Base-by-base conservation (phyloP, 1,140 invertebrate species). In the Goniozus legneri region DNA sequence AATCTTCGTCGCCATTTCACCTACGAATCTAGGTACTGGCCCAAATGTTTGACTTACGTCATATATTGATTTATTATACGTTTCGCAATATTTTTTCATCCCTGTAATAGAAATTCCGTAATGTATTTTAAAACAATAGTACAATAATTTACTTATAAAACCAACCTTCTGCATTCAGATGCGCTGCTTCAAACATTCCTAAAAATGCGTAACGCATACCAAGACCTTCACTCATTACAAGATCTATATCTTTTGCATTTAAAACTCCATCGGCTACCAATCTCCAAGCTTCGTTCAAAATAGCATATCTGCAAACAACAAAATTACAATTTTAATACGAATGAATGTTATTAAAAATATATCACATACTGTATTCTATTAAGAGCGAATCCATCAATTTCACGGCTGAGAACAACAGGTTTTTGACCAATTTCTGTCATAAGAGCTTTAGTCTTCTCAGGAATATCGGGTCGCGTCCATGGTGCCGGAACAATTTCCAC, bases 151-250 rank as follows among this genome's bases (percentile, higher is more conserved):
- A 33, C 33, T 15, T 39, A 3, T 14, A 37, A 34, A 15, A 41
- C 74, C 81, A 82, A 80, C 93, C 94, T 77, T 94, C 87, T 19
- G 94, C 93, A 77, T 98, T 98, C 16, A 98, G 79, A 77, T 97
- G 94, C 15, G 91, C 89, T 0, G 93, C 95, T 79, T 98, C 93
- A 39, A 97, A 79, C 1, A 92, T 87, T 16, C 96, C 96, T 14
- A 97, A 77, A 69, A 97, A 97, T 3, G 94, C 94, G 68, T 97
- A 98, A 45, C 95, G 80, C 81, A 91, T 89, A 13, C 94, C 95
- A 8, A 98, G 78, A 14, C 96, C 96, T 73, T 96, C 89, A 12
- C 86, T 91, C 83, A 97, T 97, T 0, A 97, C 91, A 58, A 85
- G 88, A 56, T 98, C 95, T 18, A 97, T 81, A 66, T 98, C 95